phyloP scores from a whole-genome alignment of 2,113 vertebrate species.

The Corythoichthys haematopterus region DNA sequence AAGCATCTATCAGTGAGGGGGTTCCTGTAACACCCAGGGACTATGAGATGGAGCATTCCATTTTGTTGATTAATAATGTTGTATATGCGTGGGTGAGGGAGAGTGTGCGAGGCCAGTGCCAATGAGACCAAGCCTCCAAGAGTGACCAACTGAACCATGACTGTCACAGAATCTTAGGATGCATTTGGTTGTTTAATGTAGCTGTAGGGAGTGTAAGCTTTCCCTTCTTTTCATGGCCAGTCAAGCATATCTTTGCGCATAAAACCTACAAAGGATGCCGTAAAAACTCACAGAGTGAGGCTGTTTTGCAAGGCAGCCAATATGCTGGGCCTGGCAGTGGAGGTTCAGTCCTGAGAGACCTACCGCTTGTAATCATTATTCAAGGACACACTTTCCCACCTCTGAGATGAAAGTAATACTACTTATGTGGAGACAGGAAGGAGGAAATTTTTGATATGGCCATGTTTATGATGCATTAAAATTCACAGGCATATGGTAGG shows the following conservation, averaged over 20 bases:
- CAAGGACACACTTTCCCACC: neutral
- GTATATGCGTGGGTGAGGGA: neutral
- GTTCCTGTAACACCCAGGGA: constrained; percentile 29
- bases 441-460: neutral
- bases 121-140: constrained; percentile 23
- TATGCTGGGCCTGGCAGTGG: neutral
- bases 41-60: constrained; percentile 15
- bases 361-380: neutral
- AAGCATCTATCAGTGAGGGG: constrained; percentile 51
- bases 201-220: constrained; percentile 17
- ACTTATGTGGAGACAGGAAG: neutral
- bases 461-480: neutral
- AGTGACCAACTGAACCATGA: constrained; percentile 26
- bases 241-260: constrained; percentile 22
- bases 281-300: neutral
- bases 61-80: constrained; percentile 35
- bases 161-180: constrained; percentile 22
- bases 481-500: neutral
- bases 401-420: neutral
- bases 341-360: neutral
- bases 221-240: constrained; percentile 25
- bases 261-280: neutral
- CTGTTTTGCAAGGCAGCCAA: neutral
- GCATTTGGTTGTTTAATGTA: constrained; percentile 22
- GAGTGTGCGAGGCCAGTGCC: neutral